Evolutionary conservation across 2,888 invertebrate genomes (phyloP), one percentile per base, ranked within the genome.

Genomic region (Choristoneura rosaceana): DNA sequence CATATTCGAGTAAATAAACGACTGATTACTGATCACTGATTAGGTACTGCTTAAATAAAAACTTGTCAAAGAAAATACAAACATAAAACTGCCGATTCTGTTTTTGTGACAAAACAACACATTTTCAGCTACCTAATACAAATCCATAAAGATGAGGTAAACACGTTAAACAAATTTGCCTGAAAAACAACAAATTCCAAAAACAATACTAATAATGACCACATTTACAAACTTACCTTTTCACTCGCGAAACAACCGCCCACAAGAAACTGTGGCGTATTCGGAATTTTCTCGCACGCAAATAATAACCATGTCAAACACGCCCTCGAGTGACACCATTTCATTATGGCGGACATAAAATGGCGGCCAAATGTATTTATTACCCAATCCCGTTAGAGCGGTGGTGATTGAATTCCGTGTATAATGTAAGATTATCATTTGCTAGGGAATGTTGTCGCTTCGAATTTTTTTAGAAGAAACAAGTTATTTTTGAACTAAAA

Each of bases 331-430:
- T 62, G 52, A 66, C 65, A 61, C 60, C 60, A 66, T 70, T 70
- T 66, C 60, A 70, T 70, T 60, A 66, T 55, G 60, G 60, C 43
- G 15, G 70, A 45, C 52, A 61, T 65, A 66, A 70, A 70, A 70
- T 70, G 65, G 60, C 65, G 60, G 7, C 52, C 65, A 43, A 61
- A 66, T 66, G 47, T 65, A 66, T 66, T 60, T 70, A 70, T 61
- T 60, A 66, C 52, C 50, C 69, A 69, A 69, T 70, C 52, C 41
- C 17, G 17, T 66, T 70, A 65, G 60, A 25, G 43, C 33, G 41
- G 65, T 70, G 41, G 65, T 70, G 70, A 70, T 65, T 70, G 70
- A 70, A 70, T 50, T 50, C n/a, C n/a, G 1, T 45, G 25, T 25
- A 55, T 62, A 69, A 69, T 62, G 62, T 45, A 55, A 55, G 69